Conservation (phyloP, 2,888 invertebrate genomes). For the Polyommatus iphigenia region DNA sequence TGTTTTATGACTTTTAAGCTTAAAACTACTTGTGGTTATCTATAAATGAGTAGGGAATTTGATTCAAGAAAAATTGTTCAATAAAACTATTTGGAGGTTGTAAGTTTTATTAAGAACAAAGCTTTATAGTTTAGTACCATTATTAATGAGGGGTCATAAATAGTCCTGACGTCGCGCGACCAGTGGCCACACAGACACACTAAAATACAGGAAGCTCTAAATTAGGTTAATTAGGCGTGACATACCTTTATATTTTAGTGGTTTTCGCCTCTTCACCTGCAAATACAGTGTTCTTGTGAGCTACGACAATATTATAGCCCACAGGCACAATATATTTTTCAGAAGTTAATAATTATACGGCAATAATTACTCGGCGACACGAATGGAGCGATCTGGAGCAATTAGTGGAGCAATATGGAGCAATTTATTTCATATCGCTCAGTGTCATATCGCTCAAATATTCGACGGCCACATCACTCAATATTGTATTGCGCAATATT, state of each 20-base stretch:
- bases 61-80: background rate
- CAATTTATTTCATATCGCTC: no score
- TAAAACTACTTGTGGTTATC: background rate
- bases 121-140: background rate
- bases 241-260: background rate
- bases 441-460: no score
- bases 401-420: no score
- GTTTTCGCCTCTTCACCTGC: no score
- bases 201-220: slow-evolving; percentile 13
- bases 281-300: background rate
- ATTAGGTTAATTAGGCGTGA: slow-evolving; percentile 2
- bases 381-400: no score
- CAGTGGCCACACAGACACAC: background rate
- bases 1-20: background rate
- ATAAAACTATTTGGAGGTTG: background rate
- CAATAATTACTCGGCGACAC: no score
- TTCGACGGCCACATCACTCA: no score
- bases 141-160: slow-evolving; percentile 19
- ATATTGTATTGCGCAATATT: no score
- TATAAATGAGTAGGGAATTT: background rate
- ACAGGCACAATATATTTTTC: no score
- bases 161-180: background rate
- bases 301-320: background rate
- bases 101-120: background rate
- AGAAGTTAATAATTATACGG: no score